These are phyloP conservation scores for Plestiodon gilberti DNA, from an alignment of 2,113 vertebrate genomes.

Conservation along the genomic window DNA sequence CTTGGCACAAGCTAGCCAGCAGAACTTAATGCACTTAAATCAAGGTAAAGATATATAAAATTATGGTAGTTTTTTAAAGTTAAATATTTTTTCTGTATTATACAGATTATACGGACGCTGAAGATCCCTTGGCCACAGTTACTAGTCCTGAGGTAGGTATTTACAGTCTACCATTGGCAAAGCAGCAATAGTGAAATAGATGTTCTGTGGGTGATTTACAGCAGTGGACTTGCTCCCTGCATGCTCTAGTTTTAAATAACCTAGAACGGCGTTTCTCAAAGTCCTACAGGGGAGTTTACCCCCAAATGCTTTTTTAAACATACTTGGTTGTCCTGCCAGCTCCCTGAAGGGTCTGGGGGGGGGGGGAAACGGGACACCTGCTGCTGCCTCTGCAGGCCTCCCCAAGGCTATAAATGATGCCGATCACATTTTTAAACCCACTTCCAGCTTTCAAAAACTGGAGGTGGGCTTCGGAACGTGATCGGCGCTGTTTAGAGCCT, in stretches of 20 bases:
- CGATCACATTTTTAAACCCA: no score
- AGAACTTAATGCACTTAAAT: neutral
- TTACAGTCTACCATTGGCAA: neutral
- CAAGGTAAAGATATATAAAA: neutral
- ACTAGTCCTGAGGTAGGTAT: conserved; percentile 63
- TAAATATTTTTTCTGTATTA: neutral
- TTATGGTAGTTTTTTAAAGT: neutral
- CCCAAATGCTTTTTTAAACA: no score
- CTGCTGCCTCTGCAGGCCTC: no score
- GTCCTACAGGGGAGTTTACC: no score
- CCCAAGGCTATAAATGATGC: no score
- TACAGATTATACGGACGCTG: conserved; percentile 48
- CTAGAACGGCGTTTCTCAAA: no score
- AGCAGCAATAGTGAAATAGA: neutral
- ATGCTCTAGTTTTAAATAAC: neutral
- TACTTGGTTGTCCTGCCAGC: no score
- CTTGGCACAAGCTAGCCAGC: neutral
- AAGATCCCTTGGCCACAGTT: conserved; percentile 38
- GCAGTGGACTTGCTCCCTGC: neutral
- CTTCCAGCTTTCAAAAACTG: no score
- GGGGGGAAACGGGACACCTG: no score
- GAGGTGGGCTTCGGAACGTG: no score
- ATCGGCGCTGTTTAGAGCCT: no score
- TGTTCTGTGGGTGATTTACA: neutral
- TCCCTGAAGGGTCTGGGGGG: no score